Percentiles rank a stretch among this genome's conserved stretches.
These are phyloP conservation scores for Steromphala cineraria DNA, from an alignment of 2,888 invertebrate species.

Conservation along the genomic window DNA sequence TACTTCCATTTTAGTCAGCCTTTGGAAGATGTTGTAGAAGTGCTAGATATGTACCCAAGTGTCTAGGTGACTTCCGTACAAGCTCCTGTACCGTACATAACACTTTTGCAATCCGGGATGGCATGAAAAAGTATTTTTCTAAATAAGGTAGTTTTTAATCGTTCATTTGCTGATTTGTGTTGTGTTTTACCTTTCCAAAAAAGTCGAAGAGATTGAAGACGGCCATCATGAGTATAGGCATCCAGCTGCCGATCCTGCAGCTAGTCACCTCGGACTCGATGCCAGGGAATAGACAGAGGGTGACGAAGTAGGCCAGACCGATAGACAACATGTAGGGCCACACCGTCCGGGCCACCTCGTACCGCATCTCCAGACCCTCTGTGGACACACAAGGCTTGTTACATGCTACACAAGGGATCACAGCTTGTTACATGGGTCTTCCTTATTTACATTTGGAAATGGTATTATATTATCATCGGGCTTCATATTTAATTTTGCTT, in stretches of 20 bases:
- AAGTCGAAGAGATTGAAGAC: constrained; percentile 91
- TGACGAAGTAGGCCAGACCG: constrained; percentile 91
- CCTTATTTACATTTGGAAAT: too few relatives aligned
- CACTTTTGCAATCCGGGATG: too few relatives aligned
- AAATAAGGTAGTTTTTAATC: too few relatives aligned
- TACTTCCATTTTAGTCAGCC: too few relatives aligned
- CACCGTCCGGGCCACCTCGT: constrained; percentile 88
- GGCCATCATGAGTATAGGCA: constrained; percentile 93
- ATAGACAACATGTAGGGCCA: constrained; percentile 95
- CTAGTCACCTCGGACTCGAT: constrained; percentile 92
- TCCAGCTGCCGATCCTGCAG: constrained; percentile 89
- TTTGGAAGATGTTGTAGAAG: too few relatives aligned
- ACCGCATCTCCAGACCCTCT: constrained; percentile 85
- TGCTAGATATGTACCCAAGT: too few relatives aligned
- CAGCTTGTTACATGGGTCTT: neutral
- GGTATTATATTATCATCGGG: too few relatives aligned
- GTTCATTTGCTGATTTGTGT: too few relatives aligned
- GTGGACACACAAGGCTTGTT: constrained; percentile 29
- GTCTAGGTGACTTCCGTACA: too few relatives aligned
- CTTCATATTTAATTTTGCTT: too few relatives aligned
- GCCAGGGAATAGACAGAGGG: constrained; percentile 91
- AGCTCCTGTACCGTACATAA: too few relatives aligned
- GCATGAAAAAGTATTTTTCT: too few relatives aligned
- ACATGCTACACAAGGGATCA: neutral
- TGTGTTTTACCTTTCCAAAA: constrained; percentile 83